phyloP scores from a whole-genome alignment of 2,888 invertebrate genomes.

The Plebejus melissa region DNA sequence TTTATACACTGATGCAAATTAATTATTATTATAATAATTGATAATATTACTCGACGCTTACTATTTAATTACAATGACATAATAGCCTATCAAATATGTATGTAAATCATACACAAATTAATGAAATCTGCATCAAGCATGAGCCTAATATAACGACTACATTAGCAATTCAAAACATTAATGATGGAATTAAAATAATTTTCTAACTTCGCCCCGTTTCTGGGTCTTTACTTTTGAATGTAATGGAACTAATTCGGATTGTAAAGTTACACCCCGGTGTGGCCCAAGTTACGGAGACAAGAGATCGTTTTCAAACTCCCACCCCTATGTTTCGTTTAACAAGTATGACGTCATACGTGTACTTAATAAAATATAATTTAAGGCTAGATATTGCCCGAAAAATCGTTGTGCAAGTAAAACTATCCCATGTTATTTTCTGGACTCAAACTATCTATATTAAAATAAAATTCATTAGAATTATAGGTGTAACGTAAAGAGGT shows the following conservation, averaged over 20 bases:
- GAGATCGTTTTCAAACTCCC: conserved; percentile 6
- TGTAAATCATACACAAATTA: conserved; percentile 22
- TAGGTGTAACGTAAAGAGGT: too few species aligned
- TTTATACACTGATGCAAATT: too few species aligned
- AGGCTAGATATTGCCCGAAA: background rate
- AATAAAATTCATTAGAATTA: too few species aligned
- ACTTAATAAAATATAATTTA: background rate
- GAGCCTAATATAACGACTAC: conserved; percentile 17
- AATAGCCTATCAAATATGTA: background rate
- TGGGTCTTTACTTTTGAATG: conserved; percentile 32
- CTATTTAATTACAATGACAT: background rate
- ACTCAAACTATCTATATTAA: too few species aligned
- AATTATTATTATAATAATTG: background rate
- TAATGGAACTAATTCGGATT: conserved; percentile 42
- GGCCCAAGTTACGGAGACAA: conserved; percentile 36
- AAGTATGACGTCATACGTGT: background rate
- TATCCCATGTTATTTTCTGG: too few species aligned
- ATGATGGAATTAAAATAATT: conserved; percentile 34
- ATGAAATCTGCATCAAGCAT: conserved; percentile 20
- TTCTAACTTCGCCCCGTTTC: conserved; percentile 31
- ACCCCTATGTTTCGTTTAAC: background rate
- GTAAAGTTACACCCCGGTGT: conserved; percentile 31
- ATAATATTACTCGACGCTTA: background rate
- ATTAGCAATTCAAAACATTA: conserved; percentile 27
- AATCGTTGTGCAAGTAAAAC: background rate